phyloP scores from a whole-genome alignment of 2,113 vertebrate species.

The Galemys pyrenaicus region DNA sequence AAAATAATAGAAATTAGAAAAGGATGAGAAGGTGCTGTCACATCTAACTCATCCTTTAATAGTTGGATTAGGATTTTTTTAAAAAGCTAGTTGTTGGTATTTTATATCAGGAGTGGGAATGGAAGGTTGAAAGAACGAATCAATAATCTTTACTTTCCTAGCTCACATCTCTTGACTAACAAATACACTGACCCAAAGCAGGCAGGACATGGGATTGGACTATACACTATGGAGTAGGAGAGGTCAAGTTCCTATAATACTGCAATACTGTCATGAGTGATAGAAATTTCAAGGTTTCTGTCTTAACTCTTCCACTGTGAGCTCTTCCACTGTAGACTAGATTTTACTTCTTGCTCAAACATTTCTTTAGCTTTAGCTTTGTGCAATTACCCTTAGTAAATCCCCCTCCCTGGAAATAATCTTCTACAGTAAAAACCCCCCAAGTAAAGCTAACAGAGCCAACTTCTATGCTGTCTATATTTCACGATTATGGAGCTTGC shows the following conservation, averaged over 20 bases:
- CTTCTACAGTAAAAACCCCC: neutral
- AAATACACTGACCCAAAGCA: neutral
- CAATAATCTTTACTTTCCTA: neutral
- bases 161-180: neutral
- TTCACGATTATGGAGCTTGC: constrained; percentile 3
- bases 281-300: neutral
- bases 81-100: neutral
- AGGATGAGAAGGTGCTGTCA: neutral
- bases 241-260: neutral
- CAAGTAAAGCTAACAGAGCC: neutral
- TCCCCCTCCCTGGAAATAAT: neutral
- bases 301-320: neutral
- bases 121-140: neutral
- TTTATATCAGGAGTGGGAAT: neutral
- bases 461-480: neutral
- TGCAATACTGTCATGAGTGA: neutral
- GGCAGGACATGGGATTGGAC: neutral
- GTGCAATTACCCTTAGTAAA: neutral
- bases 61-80: neutral
- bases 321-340: neutral
- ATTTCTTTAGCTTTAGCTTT: neutral
- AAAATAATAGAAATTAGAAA: constrained; percentile 28
- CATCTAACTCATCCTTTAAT: neutral
- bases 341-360: constrained; percentile 20
- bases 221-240: neutral